Base-by-base conservation (phyloP, 1,140 invertebrate genomes). In the Papilio aristodemus region DNA sequence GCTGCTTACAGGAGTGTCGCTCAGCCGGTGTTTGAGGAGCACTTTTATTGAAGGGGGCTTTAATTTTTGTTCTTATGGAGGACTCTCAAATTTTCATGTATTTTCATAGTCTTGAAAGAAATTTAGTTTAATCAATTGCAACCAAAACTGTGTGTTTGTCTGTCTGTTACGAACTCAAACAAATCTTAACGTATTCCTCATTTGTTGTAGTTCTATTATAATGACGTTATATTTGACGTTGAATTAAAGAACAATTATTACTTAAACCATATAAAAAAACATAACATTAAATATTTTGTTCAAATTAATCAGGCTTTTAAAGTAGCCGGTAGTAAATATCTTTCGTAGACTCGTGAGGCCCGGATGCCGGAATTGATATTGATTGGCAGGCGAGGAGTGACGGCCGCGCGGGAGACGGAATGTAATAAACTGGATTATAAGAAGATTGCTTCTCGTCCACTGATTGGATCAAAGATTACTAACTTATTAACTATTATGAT, bases 391-490 rank as follows among this genome's bases (percentile, higher is more conserved):
- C 46, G 19, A 17, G 11, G 46, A 22, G 19, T 11, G 46, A 54
- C 19, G 19, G 17, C 11, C 46, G 10, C 10, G 9, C 1, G 19
- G 17, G 17, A 11, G 19, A 4, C 46, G 46, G 22, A 54, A 10
- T 54, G 17, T 22, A 54, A 54, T 54, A 54, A 54, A 54, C 19
- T 11, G 22, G 19, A 54, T 54, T 54, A 54, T 22, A 46, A 46
- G 43, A 54, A 54, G 19, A 54, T 54, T 22, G 9, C 19, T 54
- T 19, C 43, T 19, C 9, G 17, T 54, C 46, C 27, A 32, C 6
- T 54, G 19, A 54, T 54, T 54, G 46, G 46, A 54, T 46, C 0
- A 46, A 54, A 22, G 9, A 25, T 54, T 17, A 54, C 46, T 54
- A 19, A 46, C 14, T 17, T 22, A 54, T 22, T 54, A 22, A 22